Base-by-base conservation (phyloP, 2,113 vertebrate species). In the Orthochromis indermauri region DNA sequence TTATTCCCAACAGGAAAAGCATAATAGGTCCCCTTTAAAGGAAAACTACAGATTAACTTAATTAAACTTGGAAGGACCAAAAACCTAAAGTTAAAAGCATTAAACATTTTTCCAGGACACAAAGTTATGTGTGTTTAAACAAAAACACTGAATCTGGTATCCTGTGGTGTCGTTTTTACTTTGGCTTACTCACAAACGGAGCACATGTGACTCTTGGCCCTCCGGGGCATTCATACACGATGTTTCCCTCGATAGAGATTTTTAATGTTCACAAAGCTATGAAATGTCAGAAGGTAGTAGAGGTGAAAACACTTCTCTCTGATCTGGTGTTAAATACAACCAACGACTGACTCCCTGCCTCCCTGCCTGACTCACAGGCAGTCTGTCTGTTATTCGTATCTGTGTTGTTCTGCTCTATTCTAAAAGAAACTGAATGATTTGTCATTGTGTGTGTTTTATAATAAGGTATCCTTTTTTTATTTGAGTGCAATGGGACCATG, bases 341-440 rank as follows among this genome's bases (percentile, higher is more conserved):
- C 71, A 82, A 73, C 4, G 31, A 83, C 96, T 95, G 96, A 97
- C 95, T 94, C 17, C 45, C 45, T 76, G 83, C 63, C 95, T 94
- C 95, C 83, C 71, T 79, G 19, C 71, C 71, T 47, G 86, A 82
- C 94, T 94, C 94, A 13, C 86, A 68, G 73, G 31, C 76, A 24
- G 85, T 89, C 82, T 81, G 63, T 89, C 86, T 90, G 97, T 97
- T 96, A 94, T 96, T 96, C 97, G 97, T 99, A 97, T 97, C 96
- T 94, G 97, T 98, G 97, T 97, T 95, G 95, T 96, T 97, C 90
- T 97, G 97, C 96, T 97, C 95, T 97, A 94, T 94, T 96, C 92
- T 93, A 97, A 92, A 97, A 96, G 95, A 96, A 95, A 96, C 93
- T 92, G 96, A 97, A 97, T 95, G 97, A 97, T 97, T 97, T 92